phyloP scores from a whole-genome alignment of 1,140 invertebrate species.

The Nephotettix cincticeps region DNA sequence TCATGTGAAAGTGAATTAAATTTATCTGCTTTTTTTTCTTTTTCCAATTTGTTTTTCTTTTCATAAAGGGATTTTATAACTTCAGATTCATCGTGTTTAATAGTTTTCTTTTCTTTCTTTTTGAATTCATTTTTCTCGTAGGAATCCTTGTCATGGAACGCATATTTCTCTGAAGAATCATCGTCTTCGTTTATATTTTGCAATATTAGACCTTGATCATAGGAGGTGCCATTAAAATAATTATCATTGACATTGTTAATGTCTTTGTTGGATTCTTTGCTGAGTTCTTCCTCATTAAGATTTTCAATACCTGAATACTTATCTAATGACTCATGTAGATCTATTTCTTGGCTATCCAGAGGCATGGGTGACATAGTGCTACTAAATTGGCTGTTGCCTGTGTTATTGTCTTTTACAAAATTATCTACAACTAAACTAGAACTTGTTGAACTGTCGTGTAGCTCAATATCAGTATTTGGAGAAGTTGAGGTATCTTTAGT shows the following conservation, averaged over 20 bases:
- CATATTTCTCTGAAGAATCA: constrained; percentile 12
- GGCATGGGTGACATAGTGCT: no score
- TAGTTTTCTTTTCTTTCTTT: constrained; percentile 35
- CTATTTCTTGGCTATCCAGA: no score
- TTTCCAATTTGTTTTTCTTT: constrained; percentile 24
- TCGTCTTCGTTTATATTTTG: constrained; percentile 22
- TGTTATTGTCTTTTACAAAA: constrained; percentile 10
- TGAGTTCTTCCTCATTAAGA: not conserved
- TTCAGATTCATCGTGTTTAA: constrained; percentile 28
- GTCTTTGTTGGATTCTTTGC: not conserved
- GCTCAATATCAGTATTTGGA: not conserved
- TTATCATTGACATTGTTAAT: not conserved
- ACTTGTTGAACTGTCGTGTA: not conserved
- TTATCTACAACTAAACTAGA: not conserved
- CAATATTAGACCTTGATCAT: constrained; percentile 9
- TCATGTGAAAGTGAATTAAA: not conserved
- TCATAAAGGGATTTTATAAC: constrained; percentile 20
- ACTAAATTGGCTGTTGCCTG: no score
- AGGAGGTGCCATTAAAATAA: not conserved
- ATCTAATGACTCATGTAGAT: no score
- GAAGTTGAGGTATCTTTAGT: not conserved
- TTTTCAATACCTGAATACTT: no score
- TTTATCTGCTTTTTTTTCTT: constrained; percentile 21
- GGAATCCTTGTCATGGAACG: constrained; percentile 13
- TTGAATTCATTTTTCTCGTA: constrained; percentile 33